These are phyloP conservation scores for Ectemnius continuus DNA, from an alignment of 2,888 invertebrate genomes.

Conservation along the genomic window DNA sequence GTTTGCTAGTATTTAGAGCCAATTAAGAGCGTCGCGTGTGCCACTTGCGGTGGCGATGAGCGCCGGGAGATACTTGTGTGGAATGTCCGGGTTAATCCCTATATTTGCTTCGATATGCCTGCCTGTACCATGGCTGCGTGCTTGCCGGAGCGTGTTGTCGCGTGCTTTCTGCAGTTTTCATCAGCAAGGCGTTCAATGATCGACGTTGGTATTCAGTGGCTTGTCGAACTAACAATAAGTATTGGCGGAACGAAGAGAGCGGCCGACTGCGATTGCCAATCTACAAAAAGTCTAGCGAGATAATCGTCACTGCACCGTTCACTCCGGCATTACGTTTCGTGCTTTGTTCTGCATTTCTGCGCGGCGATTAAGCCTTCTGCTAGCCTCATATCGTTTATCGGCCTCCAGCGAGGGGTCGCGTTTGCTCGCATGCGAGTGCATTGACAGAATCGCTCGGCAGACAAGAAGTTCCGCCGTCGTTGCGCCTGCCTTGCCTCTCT, in stretches of 20 bases:
- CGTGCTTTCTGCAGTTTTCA: too few species aligned
- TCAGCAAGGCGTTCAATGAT: too few species aligned
- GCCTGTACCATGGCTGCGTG: too few species aligned
- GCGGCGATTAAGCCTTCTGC: slow-evolving; percentile 21
- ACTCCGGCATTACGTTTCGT: neutral
- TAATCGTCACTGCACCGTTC: too few species aligned
- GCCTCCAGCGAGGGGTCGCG: slow-evolving; percentile 13
- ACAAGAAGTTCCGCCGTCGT: neutral
- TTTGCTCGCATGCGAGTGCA: slow-evolving; percentile 20
- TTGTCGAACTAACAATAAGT: too few species aligned
- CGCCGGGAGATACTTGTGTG: neutral
- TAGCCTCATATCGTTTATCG: slow-evolving; percentile 23
- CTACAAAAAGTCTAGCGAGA: too few species aligned
- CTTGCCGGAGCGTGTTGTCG: too few species aligned
- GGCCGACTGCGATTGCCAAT: too few species aligned
- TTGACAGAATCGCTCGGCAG: slow-evolving; percentile 26
- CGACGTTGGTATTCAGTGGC: too few species aligned
- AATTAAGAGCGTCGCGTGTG: slow-evolving; percentile 41
- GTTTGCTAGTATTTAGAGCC: slow-evolving; percentile 44
- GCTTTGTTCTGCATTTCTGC: slow-evolving; percentile 4
- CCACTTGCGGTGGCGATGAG: slow-evolving; percentile 10
- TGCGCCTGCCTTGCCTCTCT: neutral
- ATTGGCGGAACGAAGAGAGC: too few species aligned
- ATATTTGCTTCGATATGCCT: too few species aligned
- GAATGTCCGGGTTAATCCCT: too few species aligned